Base-by-base conservation (phyloP, 2,888 invertebrate species). In the Atethmia centrago region DNA sequence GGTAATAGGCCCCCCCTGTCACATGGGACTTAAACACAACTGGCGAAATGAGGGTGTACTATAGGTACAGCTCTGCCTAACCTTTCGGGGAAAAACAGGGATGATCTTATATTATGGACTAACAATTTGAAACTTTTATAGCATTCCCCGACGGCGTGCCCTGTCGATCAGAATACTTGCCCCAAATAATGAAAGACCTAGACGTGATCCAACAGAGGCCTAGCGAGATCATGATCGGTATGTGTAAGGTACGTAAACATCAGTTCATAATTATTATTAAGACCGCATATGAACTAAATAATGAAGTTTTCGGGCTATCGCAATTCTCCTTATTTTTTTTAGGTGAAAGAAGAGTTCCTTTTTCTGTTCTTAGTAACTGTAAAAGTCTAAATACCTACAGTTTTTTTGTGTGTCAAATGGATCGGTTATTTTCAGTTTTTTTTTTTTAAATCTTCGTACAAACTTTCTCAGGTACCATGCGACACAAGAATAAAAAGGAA, bases 221-320 rank as follows among this genome's bases (percentile, higher is more conserved):
- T 0, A 93, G 89, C 63, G 91, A 93, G 83, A 92, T 94, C 40
- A 91, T 93, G 92, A 89, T 92, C 16, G 90, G 85, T n/a, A 77
- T 92, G 74, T 94, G 94, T 73, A 91, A 93, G 90, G 94, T 93
- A 85, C 10, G 67, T 62, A 7, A 61, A 16, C 7, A 25, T 63
- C 28, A 19, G 25, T 28, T 21, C 21, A 21, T 63, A 47, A 31
- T 25, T 47, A 28, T 28, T 47, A 19, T 63, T 8, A 5, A 31
- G 9, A 55, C 55, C 28, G 55, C 28, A 8, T 28, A 55, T 28
- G 14, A 45, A 63, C 47, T 16, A n/a, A 16, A n/a, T 61, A 40
- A 16, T 40, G 19, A 28, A 55, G 1, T 16, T 55, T 28, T 2
- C 0, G 28, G 16, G 53, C 1, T 28, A 25, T 55, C 25, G 1